phyloP scores from a whole-genome alignment of 2,113 vertebrate species.

The Entomyzon cyanotis region DNA sequence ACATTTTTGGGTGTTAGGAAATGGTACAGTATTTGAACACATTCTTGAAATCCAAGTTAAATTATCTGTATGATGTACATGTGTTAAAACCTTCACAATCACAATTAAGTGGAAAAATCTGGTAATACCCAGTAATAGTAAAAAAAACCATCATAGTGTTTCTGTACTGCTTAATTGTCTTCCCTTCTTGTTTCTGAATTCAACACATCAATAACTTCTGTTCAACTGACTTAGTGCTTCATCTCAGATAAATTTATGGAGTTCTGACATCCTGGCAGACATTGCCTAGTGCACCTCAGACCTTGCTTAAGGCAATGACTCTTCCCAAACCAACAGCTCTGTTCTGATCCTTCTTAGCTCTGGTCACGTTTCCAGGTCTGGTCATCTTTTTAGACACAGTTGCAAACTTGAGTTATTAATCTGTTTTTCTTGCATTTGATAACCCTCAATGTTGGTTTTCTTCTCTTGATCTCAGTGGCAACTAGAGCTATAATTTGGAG shows the following conservation, averaged over 20 bases:
- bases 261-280: not conserved
- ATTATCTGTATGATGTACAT: not conserved
- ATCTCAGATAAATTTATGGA: not conserved
- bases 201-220: not conserved
- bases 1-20: not conserved
- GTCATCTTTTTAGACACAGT: not conserved
- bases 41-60: not conserved
- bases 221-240: not conserved
- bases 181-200: not conserved
- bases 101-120: not conserved
- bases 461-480: not conserved
- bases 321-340: not conserved
- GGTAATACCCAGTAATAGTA: not conserved
- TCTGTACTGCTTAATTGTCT: not conserved
- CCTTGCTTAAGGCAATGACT: not conserved
- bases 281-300: not conserved
- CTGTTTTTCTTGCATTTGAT: not conserved
- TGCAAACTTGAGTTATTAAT: not conserved
- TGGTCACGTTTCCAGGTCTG: not conserved
- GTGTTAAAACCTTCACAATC: not conserved
- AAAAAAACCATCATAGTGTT: not conserved
- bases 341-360: not conserved
- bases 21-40: not conserved
- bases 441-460: not conserved
- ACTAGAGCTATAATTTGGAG: not conserved